These are phyloP conservation scores for Anas bahamensis DNA, from an alignment of 2,797 vertebrate genomes.

Conservation along the genomic window DNA sequence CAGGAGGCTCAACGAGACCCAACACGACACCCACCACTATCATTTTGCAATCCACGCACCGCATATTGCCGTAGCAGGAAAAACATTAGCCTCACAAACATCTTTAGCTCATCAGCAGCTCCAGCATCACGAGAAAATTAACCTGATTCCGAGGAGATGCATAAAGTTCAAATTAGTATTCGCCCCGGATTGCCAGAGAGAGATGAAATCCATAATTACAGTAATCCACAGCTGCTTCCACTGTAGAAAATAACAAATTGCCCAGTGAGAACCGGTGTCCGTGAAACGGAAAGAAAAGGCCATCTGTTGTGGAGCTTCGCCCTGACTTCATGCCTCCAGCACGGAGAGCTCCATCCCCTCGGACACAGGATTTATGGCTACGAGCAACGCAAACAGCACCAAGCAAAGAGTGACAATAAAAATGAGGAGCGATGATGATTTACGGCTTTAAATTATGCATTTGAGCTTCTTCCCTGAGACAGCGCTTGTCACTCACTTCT, in stretches of 20 bases:
- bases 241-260: conserved; percentile 58
- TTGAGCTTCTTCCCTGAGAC: not conserved
- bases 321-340: not conserved
- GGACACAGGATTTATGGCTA: not conserved
- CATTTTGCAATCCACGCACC: not conserved
- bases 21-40: not conserved
- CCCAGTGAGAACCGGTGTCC: conserved; percentile 45
- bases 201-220: conserved; percentile 72
- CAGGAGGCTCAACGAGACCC: not conserved
- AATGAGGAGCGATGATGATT: not conserved
- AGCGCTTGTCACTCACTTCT: not conserved
- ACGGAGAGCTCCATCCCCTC: not conserved
- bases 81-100: conserved; percentile 32
- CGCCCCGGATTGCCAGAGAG: conserved; percentile 43
- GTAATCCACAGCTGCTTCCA: conserved; percentile 71
- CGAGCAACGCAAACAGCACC: not conserved
- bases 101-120: conserved; percentile 39
- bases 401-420: not conserved
- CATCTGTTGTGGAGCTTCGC: conserved; percentile 20
- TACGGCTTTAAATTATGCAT: not conserved
- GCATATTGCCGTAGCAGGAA: not conserved
- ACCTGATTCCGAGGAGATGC: conserved; percentile 57
- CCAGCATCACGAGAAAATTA: conserved; percentile 58
- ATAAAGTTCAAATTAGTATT: conserved; percentile 68
- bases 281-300: conserved; percentile 31